Evolutionary conservation across 2,888 invertebrate genomes (phyloP).

Genomic region (Oxystoma pomonae): DNA sequence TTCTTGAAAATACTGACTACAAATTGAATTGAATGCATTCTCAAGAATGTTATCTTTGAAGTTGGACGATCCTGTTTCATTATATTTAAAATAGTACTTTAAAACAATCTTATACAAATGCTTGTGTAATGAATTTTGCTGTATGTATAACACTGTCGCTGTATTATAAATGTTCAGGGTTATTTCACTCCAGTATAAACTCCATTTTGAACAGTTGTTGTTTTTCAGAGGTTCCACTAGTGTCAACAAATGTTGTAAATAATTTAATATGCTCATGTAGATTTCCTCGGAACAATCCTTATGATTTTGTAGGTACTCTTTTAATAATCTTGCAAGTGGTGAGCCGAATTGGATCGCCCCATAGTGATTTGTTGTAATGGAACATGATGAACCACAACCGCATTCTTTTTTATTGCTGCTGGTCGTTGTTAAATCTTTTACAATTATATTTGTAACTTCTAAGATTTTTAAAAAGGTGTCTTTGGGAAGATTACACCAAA

Average conservation of each 20-base stretch:
- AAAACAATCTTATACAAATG: neutral
- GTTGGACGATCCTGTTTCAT: neutral
- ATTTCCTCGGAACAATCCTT: neutral
- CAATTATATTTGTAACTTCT: neutral
- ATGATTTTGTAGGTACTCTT: neutral
- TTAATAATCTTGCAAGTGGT: neutral
- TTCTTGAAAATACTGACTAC: neutral
- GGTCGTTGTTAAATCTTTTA: too few species aligned
- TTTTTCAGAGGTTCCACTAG: neutral
- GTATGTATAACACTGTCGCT: neutral
- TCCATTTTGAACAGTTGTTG: neutral
- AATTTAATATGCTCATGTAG: neutral
- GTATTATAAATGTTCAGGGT: neutral
- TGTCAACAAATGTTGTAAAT: neutral
- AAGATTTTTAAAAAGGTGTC: neutral
- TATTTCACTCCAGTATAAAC: neutral
- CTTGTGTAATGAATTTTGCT: neutral
- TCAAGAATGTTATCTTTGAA: neutral
- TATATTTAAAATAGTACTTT: neutral
- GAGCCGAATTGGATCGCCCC: too few species aligned
- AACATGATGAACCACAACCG: too few species aligned
- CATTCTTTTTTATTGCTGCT: too few species aligned
- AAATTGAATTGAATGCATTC: neutral
- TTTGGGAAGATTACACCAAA: neutral
- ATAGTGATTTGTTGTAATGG: too few species aligned